These are phyloP conservation scores for Heliocidaris erythrogramma DNA, from an alignment of 35 echinoderm and acorn worm genomes.

Conservation along the genomic window DNA sequence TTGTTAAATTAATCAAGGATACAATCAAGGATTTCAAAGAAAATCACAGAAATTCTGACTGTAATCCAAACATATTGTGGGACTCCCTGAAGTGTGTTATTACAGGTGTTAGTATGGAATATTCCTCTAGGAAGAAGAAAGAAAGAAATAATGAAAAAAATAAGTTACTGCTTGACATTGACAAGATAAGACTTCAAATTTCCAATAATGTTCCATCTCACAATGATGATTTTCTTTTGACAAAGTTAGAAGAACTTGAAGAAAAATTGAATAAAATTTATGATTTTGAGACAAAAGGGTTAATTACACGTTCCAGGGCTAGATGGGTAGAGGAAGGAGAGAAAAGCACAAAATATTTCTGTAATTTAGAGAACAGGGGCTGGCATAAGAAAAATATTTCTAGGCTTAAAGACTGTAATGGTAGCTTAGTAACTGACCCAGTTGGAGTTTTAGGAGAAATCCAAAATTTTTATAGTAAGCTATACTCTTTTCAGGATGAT, in stretches of 20 bases:
- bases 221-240: neutral
- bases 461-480: slow-evolving; percentile 18
- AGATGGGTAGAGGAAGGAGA: slow-evolving; percentile 36
- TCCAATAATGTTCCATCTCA: neutral
- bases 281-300: slow-evolving; percentile 35
- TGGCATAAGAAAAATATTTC: slow-evolving; percentile 37
- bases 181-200: slow-evolving; percentile 35
- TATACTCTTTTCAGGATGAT: neutral
- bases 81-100: slow-evolving; percentile 49
- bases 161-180: neutral
- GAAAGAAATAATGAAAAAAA: slow-evolving; percentile 38
- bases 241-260: neutral
- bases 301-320: slow-evolving; percentile 22
- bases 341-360: too few species aligned
- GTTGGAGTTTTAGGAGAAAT: slow-evolving; percentile 16
- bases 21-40: slow-evolving; percentile 32
- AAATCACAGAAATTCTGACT: slow-evolving; percentile 34
- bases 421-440: slow-evolving; percentile 10
- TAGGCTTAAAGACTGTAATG: neutral
- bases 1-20: neutral
- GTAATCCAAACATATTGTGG: slow-evolving; percentile 41
- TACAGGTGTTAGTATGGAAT: slow-evolving; percentile 44
- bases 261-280: neutral
- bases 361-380: neutral
- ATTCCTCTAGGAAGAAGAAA: slow-evolving; percentile 39